These are phyloP conservation scores for Falco columbarius DNA, from an alignment of 2,797 vertebrate species.

Conservation along the genomic window DNA sequence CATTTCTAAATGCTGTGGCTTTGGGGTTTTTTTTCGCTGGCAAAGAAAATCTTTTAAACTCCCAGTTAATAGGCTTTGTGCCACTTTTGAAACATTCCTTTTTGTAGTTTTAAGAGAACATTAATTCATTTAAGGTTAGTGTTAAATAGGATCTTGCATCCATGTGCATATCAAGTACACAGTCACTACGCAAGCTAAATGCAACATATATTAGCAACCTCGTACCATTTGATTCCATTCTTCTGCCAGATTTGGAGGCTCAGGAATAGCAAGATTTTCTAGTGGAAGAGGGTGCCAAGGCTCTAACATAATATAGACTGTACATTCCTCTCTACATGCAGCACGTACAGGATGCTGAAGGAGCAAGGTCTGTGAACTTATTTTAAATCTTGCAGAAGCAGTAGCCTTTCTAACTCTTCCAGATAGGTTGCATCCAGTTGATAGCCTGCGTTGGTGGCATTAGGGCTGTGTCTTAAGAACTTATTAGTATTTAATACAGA, in stretches of 20 bases:
- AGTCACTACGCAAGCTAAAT: background rate
- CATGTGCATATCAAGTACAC: rapidly evolving
- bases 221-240: background rate
- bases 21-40: background rate
- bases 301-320: background rate
- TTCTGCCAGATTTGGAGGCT: background rate
- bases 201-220: background rate
- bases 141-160: background rate
- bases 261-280: background rate
- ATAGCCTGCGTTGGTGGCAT: background rate
- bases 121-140: background rate
- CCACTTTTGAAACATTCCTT: background rate
- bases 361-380: background rate
- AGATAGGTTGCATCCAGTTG: background rate
- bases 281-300: rapidly evolving
- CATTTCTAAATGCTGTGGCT: background rate
- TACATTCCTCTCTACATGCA: background rate
- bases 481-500: background rate
- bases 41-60: background rate
- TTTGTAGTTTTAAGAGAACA: background rate
- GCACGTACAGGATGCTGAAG: background rate
- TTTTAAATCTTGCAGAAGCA: background rate
- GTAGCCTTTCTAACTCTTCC: background rate
- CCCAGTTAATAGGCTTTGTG: background rate
- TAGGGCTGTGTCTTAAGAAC: background rate